Percentiles rank a stretch among this genome's conserved stretches.
These are phyloP conservation scores for Augochlorella aurata DNA, from an alignment of 2,888 invertebrate genomes.

Conservation along the genomic window DNA sequence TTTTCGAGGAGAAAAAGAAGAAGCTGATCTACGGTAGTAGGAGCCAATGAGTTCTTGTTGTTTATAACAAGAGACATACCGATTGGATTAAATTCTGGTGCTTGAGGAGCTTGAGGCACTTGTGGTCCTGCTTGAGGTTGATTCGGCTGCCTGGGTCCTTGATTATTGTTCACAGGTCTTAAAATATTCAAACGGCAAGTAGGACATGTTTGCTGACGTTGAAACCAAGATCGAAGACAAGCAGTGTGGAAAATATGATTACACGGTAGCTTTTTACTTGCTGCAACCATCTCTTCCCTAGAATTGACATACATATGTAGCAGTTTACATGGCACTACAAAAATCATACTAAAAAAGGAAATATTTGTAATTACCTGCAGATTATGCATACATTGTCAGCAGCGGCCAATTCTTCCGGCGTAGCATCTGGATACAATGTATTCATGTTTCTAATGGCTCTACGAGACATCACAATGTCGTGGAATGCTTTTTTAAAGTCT, in stretches of 20 bases:
- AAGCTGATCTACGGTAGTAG: neutral
- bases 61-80: constrained; percentile 53
- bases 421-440: constrained; percentile 97
- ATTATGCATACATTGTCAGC: constrained; percentile 99
- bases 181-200: constrained; percentile 97
- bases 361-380: constrained; percentile 85
- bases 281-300: constrained; percentile 87
- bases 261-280: constrained; percentile 98
- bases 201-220: constrained; percentile 99
- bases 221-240: constrained; percentile 99
- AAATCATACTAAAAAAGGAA: neutral
- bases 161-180: constrained; percentile 77
- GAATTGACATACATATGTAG: constrained; percentile 41
- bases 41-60: neutral
- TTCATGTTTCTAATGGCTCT: constrained; percentile 99
- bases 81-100: constrained; percentile 68
- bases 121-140: constrained; percentile 75
- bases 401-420: constrained; percentile 93
- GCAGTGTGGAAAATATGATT: constrained; percentile 99
- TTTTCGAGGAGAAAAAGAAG: neutral
- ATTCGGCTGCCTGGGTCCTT: constrained; percentile 76
- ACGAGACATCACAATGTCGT: constrained; percentile 97
- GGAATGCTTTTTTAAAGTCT: constrained; percentile 98
- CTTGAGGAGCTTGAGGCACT: constrained; percentile 70
- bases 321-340: neutral